Base-by-base conservation (phyloP, 2,888 invertebrate species). In the Syrphus vitripennis region DNA sequence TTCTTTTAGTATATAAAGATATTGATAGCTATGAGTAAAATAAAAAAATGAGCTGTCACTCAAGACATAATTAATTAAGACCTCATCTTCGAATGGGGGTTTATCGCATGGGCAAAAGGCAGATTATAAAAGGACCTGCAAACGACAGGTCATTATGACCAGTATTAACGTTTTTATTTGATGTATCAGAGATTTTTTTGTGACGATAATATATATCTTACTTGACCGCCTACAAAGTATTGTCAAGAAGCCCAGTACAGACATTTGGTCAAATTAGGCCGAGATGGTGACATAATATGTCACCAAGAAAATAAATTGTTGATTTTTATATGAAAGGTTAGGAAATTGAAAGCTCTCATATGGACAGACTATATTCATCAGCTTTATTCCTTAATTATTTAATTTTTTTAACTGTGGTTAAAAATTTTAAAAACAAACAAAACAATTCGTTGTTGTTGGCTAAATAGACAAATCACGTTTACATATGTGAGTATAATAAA, bases 211-310 rank as follows among this genome's bases (percentile, higher is more conserved):
- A 31, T 12, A 34, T 4, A 55, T 55, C 29, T 16, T 10, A 31
- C 4, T 19, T 29, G 16, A 31, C 29, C 55, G 29, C 55, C 55
- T 55, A 55, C 55, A 55, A 55, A 31, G 16, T 24, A 24, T 24
- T 48, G 4, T 48, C 24, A 24, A 12, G 24, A 26, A 14, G 24
- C 14, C 21, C 5, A 6, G 14, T 16, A 4, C 4, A 16, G 29
- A 55, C 2, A 2, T 31, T 29, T 29, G 55, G 16, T 16, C 10
- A 29, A 29, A 40, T 65, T n/a, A n/a, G 12, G 16, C 19, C 12
- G 45, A 37, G 42, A 48, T 3, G n/a, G 29, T 24, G 14, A 19
- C 31, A n/a, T 70, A 75, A 75, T 81, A 74, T 75, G 69, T 19
- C 19, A 21, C 9, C 9, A 10, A 21, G 10, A 21, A 45, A 45